Evolutionary conservation across 2,888 invertebrate genomes (phyloP), one percentile per base, ranked within the genome.

Genomic region (Himalopsyche anomala): DNA sequence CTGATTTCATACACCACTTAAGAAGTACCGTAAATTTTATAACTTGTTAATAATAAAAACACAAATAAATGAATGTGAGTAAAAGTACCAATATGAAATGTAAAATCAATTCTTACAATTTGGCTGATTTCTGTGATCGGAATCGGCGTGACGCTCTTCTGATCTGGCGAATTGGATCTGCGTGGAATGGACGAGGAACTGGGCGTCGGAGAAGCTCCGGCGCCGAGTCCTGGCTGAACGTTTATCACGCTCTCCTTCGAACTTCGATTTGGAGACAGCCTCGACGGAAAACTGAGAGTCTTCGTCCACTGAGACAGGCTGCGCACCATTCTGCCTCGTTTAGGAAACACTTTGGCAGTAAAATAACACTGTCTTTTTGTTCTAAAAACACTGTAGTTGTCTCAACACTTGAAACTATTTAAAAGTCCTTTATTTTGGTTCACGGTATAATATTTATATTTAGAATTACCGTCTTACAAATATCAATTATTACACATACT

Each of bases 291-390:
- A 94, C 97, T 97, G 91, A 97, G 94, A 89, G 97, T 97, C 94
- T 97, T 97, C 92, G 97, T 97, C 97, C 97, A 97, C 94, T 97
- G 96, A 88, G 97, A 95, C 90, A 97, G 93, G 93, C 96, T 97
- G 90, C 97, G 96, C 92, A 97, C 97, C 97, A 97, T 97, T 80
- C 84, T 84, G 54, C 69, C 81, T 62, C 84, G 36, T 84, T 79
- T 82, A 19, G 82, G 84, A 51, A 82, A 80, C 86, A 86, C 86
- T 55, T 86, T 86, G 86, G 42, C 38, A 84, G 38, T 5, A 15
- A 38, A 74, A 74, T 74, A 15, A 51, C 51, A 51, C 51, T 51
- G 51, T 51, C 51, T 51, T 51, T 51, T 51, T 51, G 74, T 74
- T 36, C 15, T 19, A 5, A 15, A 36, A 74, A 15, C 74, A 74